Evolutionary conservation across 2,888 invertebrate genomes (phyloP), one percentile per base, ranked within the genome.

Genomic region (Pristionchus maxplancki): DNA sequence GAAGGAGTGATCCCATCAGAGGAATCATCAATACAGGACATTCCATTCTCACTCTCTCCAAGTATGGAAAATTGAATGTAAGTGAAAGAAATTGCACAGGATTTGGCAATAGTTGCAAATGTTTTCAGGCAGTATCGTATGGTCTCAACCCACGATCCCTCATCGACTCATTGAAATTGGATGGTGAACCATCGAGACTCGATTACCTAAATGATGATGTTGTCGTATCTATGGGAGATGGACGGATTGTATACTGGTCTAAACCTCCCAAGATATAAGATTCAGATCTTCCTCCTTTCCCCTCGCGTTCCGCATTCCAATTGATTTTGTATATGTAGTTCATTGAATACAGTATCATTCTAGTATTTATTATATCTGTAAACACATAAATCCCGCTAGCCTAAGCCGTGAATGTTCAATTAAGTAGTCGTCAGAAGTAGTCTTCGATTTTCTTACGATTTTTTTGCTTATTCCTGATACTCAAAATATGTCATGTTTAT

Each of bases 51-150:
- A 62, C 84, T 24, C 62, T 84, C 6, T 84, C 84, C 84, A 84
- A 84, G 62, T 62, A n/a, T 34, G 84, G 84, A 84, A 84, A 84
- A n/a, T 62, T 84, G 20, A 62, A 84, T 84, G 84, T 84, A 15
- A 84, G 84, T 84, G 3, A 9, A 28, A 28, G 31, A 34, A 34
- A 34, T 50, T 17, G 17, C 8, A 34, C 15, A 67, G 17, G 34
- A 34, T 1, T 24, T 78, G n/a, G n/a, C n/a, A n/a, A n/a, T n/a
- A n/a, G n/a, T n/a, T n/a, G n/a, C n/a, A n/a, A 34, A 24, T 82
- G 13, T 13, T 31, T 84, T 37, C 28, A 84, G 84, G 84, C 62
- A n/a, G 40, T 84, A 20, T 84, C 84, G 20, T 84, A 62, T 84
- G 84, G 84, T 84, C 62, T 84, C 58, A 84, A 58, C 13, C 84